Base-by-base conservation (phyloP, 1,140 invertebrate genomes). In the Nasonia giraulti region DNA sequence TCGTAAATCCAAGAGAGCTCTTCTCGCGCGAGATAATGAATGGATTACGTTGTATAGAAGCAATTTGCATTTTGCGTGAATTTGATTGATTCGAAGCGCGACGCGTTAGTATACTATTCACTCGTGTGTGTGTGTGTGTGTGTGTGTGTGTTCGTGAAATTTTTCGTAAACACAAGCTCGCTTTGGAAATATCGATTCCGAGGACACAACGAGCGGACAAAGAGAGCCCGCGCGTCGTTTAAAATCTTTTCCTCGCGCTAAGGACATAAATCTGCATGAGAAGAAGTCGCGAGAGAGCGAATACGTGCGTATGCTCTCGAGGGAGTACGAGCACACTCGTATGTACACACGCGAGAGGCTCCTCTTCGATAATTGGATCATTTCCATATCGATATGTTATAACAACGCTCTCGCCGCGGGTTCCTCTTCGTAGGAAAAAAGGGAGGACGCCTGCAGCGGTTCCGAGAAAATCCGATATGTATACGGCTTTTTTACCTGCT, bases 341-440 rank as follows among this genome's bases (percentile, higher is more conserved):
- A 66, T 44, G 20, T 27, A 27, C 10, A 74, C 37, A 37, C 71
- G 33, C 11, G 20, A 55, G 50, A 55, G 50, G 40, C 10, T 31
- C 37, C 77, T 27, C 27, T 80, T 84, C 77, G 84, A 85, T 85
- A 85, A 85, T 85, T 85, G 84, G 84, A 85, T 85, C 84, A 85
- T 85, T 85, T 85, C 84, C 84, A 85, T 85, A 85, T 79, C 74
- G 80, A 85, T 85, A 85, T 73, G 79, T 81, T 80, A 80, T 85
- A 85, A 80, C 71, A 76, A 85, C 62, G 74, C 44, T 27, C 27
- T 47, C 47, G 66, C 76, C 68, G 68, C 37, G 74, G 74, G 37
- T 44, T 37, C 31, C n/a, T 27, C 31, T 33, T 6, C 23, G 31
- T 23, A 40, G 6, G 73, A 40, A 40, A 44, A n/a, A 75, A 44